Evolutionary conservation across 2,113 vertebrate genomes (phyloP).

Genomic region (Podarcis cretensis): DNA sequence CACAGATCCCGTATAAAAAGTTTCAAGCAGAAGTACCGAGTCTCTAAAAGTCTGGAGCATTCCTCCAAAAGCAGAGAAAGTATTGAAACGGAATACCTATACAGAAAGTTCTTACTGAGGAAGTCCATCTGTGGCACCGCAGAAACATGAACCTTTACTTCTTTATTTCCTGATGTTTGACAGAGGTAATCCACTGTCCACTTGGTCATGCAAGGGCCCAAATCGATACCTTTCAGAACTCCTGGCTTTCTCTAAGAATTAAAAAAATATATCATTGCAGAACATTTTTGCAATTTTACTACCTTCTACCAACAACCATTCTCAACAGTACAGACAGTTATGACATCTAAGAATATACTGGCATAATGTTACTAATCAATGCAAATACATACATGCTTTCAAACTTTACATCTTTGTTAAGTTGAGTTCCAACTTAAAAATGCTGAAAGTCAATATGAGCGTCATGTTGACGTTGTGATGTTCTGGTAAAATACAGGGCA

Average conservation of each 20-base stretch:
- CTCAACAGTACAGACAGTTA: background rate
- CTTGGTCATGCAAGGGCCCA: conserved; percentile 86
- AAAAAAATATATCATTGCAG: background rate
- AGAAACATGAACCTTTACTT: conserved; percentile 92
- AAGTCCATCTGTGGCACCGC: conserved; percentile 91
- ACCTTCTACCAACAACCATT: accelerated
- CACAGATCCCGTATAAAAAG: background rate
- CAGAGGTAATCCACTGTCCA: conserved; percentile 90
- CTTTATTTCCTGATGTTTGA: conserved; percentile 76
- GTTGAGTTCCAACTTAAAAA: background rate
- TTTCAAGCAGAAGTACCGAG: background rate
- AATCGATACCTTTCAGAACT: conserved; percentile 83
- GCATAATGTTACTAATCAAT: background rate
- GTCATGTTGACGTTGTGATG: too few relatives aligned
- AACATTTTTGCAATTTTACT: background rate
- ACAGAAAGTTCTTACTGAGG: conserved; percentile 94
- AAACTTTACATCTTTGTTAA: background rate
- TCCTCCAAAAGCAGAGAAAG: conserved; percentile 47
- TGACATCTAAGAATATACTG: background rate
- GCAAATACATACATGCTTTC: background rate
- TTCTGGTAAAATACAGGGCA: too few relatives aligned
- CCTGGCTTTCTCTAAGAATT: conserved; percentile 84
- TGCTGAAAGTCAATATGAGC: background rate
- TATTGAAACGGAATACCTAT: conserved; percentile 84
- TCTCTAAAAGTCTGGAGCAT: background rate